Evolutionary conservation across 2,113 vertebrate genomes (phyloP), one percentile per base, ranked within the genome.

Genomic region (Hyla sarda): DNA sequence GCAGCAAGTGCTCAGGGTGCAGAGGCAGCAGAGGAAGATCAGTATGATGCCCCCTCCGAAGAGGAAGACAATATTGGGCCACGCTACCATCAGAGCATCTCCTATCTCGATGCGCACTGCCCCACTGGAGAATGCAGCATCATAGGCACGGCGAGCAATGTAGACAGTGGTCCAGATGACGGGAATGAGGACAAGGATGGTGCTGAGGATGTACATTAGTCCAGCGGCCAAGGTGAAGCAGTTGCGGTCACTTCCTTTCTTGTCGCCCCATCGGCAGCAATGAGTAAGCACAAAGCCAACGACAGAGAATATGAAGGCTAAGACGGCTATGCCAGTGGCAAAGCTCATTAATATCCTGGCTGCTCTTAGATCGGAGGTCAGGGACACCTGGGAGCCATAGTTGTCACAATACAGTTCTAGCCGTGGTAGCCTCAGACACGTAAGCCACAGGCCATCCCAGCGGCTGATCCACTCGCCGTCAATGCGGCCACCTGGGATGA

Each of bases 381-480:
- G 95, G 5, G 95, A 94, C 89, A 99, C 87, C 56, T 96, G 21
- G 0, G 97, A 98, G 83, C 92, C 91, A 0, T 99, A 97, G 69
- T 95, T 93, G 89, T 97, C 96, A 75, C 98, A 99, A 90, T 97
- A 96, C 92, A 97, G 90, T 50, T 94, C 91, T 87, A 95, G 90
- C 80, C 93, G 91, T n/a, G 94, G 93, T 74, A 98, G 97, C 7
- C 93, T 92, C 60, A 90, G 81, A 85, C 98, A 99, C 58, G 95
- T 97, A 96, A 97, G 97, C 98, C 97, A 99, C 82, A 99, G 92
- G 0, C 98, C 98, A 90, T 99, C 97, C 90, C 94, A 98, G 32
- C 91, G 14, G 37, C 72, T 93, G 88, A 95, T 93, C 0, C 94
- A 94, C 86, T 94, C 89, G 37, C 95, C 90, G 0, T 95, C 92